These are phyloP conservation scores for Scylla paramamosain DNA, from an alignment of 1,140 invertebrate genomes.

Conservation along the genomic window DNA sequence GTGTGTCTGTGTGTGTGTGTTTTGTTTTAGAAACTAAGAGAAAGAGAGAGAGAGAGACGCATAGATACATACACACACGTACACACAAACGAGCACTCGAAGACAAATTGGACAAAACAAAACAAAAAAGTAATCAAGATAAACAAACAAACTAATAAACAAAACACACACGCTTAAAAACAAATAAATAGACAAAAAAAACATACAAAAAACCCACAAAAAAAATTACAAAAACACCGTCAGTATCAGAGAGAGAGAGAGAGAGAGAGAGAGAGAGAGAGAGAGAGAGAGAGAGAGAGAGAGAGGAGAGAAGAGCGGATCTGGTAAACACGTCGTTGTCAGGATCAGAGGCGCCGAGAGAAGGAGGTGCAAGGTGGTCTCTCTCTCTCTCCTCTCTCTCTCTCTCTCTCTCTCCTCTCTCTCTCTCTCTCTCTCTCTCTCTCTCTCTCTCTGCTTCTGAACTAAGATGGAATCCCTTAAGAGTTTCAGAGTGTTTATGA, in stretches of 20 bases:
- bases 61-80: slow-evolving; percentile 38
- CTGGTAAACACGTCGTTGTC: not conserved
- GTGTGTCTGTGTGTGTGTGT: too few species aligned
- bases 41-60: not conserved
- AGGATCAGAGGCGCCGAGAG: not conserved
- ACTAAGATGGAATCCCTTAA: not conserved
- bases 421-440: too few species aligned
- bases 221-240: not conserved
- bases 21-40: not conserved
- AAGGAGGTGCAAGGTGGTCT: not conserved
- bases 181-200: slow-evolving; percentile 35
- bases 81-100: too few species aligned
- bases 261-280: too few species aligned
- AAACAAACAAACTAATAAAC: too few species aligned
- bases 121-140: too few species aligned
- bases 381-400: too few species aligned
- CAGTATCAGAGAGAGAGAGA: not conserved
- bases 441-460: too few species aligned
- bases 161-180: not conserved
- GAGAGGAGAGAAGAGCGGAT: not conserved
- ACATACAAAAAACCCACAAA: not conserved
- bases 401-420: too few species aligned
- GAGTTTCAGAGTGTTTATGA: not conserved
- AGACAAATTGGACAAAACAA: too few species aligned
- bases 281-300: too few species aligned